Conservation (phyloP, 2,113 vertebrate genomes). For the Sarotherodon lohbergeri region DNA sequence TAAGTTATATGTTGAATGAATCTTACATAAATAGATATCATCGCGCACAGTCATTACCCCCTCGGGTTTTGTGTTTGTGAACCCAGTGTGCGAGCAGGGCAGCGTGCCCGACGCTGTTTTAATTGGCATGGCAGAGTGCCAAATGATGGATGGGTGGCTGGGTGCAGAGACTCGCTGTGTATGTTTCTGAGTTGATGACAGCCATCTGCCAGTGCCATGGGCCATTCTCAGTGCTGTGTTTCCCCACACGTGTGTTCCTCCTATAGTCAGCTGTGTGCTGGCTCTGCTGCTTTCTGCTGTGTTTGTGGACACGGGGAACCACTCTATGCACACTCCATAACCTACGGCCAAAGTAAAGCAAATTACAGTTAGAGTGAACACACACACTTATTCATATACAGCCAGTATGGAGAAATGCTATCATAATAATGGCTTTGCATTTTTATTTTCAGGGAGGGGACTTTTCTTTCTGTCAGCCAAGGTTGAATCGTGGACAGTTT, state of each 20-base stretch:
- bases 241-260: not conserved
- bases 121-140: slow-evolving; percentile 63
- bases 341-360: not conserved
- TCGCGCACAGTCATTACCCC: not conserved
- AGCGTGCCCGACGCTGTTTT: slow-evolving; percentile 37
- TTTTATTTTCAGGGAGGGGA: not conserved
- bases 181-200: slow-evolving; percentile 44
- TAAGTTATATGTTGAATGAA: slow-evolving; percentile 12
- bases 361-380: not conserved
- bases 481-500: not conserved
- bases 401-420: not conserved
- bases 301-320: not conserved
- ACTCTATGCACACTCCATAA: not conserved
- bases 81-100: slow-evolving; percentile 34
- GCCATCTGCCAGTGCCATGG: slow-evolving; percentile 58
- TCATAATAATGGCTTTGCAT: not conserved
- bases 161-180: slow-evolving; percentile 23
- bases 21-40: slow-evolving; percentile 27
- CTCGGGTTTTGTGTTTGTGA: slow-evolving; percentile 41
- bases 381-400: not conserved
- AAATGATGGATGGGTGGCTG: slow-evolving; percentile 50
- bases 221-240: slow-evolving; percentile 18
- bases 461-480: not conserved
- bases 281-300: not conserved
- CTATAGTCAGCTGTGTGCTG: not conserved